Conservation (phyloP, 2,888 invertebrate species). For the Scaptomyza flava region DNA sequence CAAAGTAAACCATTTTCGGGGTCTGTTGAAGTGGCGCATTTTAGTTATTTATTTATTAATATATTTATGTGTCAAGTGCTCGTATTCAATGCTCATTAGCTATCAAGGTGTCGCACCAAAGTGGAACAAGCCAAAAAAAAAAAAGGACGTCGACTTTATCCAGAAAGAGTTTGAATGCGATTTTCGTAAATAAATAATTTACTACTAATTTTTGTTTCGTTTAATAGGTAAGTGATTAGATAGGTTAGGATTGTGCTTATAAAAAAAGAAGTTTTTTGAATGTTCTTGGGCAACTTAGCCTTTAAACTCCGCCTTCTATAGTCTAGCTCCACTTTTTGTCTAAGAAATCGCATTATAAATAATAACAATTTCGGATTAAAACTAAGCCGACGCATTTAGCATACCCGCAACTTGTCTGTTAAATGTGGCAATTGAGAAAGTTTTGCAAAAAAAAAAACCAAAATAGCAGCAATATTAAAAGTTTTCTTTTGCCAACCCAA, state of each 20-base stretch:
- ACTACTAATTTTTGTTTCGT: too few species aligned
- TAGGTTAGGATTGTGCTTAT: too few species aligned
- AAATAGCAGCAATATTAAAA: constrained; percentile 41
- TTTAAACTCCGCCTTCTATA: too few species aligned
- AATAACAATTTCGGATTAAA: not conserved
- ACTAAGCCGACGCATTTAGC: not conserved
- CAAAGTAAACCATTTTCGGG: constrained; percentile 9
- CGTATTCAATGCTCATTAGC: constrained; percentile 26
- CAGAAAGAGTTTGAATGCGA: not conserved
- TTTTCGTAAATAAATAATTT: not conserved
- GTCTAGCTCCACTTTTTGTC: too few species aligned
- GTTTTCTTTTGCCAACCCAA: constrained; percentile 16
- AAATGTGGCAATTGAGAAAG: constrained; percentile 52
- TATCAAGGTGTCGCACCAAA: constrained; percentile 1
- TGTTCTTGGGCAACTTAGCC: too few species aligned
- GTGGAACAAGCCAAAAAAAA: not conserved
- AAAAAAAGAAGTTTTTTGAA: too few species aligned
- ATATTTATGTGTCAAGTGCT: constrained; percentile 23
- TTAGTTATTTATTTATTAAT: constrained; percentile 54
- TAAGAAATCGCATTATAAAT: too few species aligned
- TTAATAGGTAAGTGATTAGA: too few species aligned
- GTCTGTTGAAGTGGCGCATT: constrained; percentile 48
- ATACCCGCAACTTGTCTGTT: constrained; percentile 33
- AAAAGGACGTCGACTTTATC: not conserved
- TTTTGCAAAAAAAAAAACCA: constrained; percentile 42